These are phyloP conservation scores for Hyphantria cunea DNA, from an alignment of 1,140 invertebrate genomes.

Conservation along the genomic window DNA sequence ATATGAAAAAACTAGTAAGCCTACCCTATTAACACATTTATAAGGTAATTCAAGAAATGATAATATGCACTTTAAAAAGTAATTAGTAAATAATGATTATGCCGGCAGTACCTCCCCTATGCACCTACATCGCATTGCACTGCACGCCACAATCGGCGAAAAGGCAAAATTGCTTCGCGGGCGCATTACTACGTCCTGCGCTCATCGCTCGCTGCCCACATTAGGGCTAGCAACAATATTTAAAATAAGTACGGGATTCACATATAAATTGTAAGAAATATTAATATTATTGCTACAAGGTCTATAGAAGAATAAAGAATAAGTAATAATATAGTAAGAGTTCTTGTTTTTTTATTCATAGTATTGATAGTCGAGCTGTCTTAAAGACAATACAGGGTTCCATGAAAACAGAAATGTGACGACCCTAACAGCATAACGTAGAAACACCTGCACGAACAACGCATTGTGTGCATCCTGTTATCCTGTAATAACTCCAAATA, in stretches of 20 bases:
- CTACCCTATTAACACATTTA: no score
- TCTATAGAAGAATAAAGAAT: no score
- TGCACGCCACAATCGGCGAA: constrained; percentile 45
- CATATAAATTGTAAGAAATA: no score
- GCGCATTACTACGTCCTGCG: constrained; percentile 38
- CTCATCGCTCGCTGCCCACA: neutral
- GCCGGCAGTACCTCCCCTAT: constrained; percentile 38
- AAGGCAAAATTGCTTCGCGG: constrained; percentile 43
- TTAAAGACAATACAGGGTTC: no score
- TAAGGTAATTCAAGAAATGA: no score
- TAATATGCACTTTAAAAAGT: neutral
- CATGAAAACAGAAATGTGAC: neutral
- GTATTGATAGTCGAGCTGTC: no score
- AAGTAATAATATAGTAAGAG: no score
- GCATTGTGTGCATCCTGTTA: constrained; percentile 26
- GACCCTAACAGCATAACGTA: constrained; percentile 2
- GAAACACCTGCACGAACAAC: constrained; percentile 24
- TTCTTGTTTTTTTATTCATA: no score
- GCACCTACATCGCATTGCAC: constrained; percentile 17
- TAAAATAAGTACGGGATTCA: neutral
- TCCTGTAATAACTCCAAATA: constrained; percentile 18
- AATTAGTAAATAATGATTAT: constrained; percentile 2
- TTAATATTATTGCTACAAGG: no score
- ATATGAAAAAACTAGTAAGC: no score
- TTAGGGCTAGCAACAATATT: neutral